Conservation (phyloP, 2,797 vertebrate genomes). For the Anolis apletophallus region DNA sequence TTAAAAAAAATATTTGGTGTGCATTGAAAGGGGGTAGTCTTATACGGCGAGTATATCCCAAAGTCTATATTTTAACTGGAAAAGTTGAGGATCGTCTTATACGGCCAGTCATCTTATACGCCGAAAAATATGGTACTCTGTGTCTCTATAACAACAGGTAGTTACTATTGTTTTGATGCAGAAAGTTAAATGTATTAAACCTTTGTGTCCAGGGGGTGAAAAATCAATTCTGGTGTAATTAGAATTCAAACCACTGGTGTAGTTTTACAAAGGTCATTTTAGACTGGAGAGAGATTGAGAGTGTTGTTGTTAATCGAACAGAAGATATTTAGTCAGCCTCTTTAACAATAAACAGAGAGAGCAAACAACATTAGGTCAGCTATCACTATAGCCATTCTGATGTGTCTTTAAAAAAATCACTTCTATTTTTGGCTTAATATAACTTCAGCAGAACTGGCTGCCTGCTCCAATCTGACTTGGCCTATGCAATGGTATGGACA, state of each 20-base stretch:
- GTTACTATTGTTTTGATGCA: slow-evolving; percentile 51
- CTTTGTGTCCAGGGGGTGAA: slow-evolving; percentile 37
- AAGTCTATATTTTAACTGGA: too few relatives aligned
- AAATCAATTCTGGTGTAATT: slow-evolving; percentile 53
- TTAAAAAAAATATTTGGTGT: too few relatives aligned
- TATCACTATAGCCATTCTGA: slow-evolving; percentile 15
- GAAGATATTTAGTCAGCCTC: slow-evolving; percentile 40
- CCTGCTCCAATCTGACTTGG: slow-evolving; percentile 16
- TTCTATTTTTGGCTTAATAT: slow-evolving; percentile 27
- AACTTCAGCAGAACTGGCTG: slow-evolving; percentile 25
- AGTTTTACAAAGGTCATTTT: slow-evolving; percentile 64
- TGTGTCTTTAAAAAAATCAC: slow-evolving; percentile 13
- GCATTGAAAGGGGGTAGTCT: too few relatives aligned
- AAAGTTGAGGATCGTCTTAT: too few relatives aligned
- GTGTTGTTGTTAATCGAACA: slow-evolving; percentile 52
- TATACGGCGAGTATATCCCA: too few relatives aligned
- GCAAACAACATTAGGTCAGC: slow-evolving; percentile 48
- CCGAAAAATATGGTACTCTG: too few relatives aligned
- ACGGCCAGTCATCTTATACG: too few relatives aligned
- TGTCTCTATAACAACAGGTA: slow-evolving; percentile 49
- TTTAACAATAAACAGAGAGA: slow-evolving; percentile 53
- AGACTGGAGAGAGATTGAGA: slow-evolving; percentile 37
- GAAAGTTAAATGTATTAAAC: slow-evolving; percentile 45
- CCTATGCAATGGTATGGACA: neutral
- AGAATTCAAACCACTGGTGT: slow-evolving; percentile 29